A percentile compares a stretch with the other conserved stretches of the same genome.
Evolutionary conservation across 2,113 vertebrate species (phyloP).

Genomic region (western clawed frog (Xenopus tropicalis)): DNA sequence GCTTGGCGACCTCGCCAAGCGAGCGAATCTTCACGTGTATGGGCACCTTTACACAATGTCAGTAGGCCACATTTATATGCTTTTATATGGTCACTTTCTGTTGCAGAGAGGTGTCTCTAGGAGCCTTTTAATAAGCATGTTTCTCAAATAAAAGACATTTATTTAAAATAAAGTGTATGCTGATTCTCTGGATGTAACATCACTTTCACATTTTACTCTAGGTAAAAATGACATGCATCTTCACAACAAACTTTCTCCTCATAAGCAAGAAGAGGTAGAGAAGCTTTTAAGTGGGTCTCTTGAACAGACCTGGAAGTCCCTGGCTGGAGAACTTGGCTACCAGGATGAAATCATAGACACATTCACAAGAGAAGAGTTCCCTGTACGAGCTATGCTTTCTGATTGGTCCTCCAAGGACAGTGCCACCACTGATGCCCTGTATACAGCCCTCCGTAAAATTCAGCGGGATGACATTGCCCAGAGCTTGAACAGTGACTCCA

Average conservation of each 20-base stretch:
- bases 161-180: too few species aligned
- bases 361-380: conserved; percentile 79
- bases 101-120: too few species aligned
- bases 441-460: conserved; percentile 80
- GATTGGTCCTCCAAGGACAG: conserved; percentile 87
- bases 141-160: too few species aligned
- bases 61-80: too few species aligned
- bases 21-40: too few species aligned
- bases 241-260: conserved; percentile 71
- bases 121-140: too few species aligned
- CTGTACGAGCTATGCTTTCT: conserved; percentile 76
- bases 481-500: conserved; percentile 79
- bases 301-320: conserved; percentile 84
- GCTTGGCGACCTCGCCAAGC: too few species aligned
- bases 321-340: conserved; percentile 89
- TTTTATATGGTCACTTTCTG: too few species aligned
- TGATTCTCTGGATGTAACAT: too few species aligned
- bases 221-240: conserved; percentile 76
- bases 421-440: conserved; percentile 80
- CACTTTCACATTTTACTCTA: conserved; percentile 51
- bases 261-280: conserved; percentile 87
- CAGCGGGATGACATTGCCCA: conserved; percentile 88
- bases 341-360: conserved; percentile 82
- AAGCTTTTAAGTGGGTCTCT: conserved; percentile 77
- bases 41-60: too few species aligned